Conservation (phyloP, 2,797 vertebrate species). For the Alauda arvensis region DNA sequence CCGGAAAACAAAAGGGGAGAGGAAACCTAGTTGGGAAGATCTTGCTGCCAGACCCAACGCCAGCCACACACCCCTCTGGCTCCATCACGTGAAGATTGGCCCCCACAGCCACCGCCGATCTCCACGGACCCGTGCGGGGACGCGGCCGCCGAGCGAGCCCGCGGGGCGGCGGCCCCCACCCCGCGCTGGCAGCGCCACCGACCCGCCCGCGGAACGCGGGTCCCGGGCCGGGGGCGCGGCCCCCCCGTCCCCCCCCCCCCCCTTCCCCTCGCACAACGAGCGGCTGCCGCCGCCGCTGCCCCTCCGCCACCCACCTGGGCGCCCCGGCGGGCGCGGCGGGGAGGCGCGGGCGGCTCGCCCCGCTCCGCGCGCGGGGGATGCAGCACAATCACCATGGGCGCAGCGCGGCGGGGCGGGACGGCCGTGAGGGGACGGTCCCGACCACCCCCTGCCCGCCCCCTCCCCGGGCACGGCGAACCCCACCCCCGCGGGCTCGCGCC, state of each 20-base stretch:
- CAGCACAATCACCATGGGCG: constrained; percentile 20
- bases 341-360: not conserved
- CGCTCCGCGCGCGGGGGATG: not conserved
- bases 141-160: not conserved
- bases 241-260: not conserved
- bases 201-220: not conserved
- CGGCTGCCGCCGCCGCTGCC: not conserved
- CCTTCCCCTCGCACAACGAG: not conserved
- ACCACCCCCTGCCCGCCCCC: not conserved
- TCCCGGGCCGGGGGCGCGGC: not conserved
- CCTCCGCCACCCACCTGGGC: not conserved
- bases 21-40: not conserved
- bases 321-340: not conserved
- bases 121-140: not conserved
- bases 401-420: not conserved
- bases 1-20: constrained; percentile 30
- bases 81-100: not conserved
- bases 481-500: constrained; percentile 12
- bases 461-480: not conserved
- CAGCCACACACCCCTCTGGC: not conserved
- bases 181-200: not conserved
- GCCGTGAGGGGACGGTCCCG: not conserved
- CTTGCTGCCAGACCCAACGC: not conserved
- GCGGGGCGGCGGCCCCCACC: not conserved
- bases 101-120: not conserved